Base-by-base conservation (phyloP, 2,888 invertebrate species). In the Erynnis tages region DNA sequence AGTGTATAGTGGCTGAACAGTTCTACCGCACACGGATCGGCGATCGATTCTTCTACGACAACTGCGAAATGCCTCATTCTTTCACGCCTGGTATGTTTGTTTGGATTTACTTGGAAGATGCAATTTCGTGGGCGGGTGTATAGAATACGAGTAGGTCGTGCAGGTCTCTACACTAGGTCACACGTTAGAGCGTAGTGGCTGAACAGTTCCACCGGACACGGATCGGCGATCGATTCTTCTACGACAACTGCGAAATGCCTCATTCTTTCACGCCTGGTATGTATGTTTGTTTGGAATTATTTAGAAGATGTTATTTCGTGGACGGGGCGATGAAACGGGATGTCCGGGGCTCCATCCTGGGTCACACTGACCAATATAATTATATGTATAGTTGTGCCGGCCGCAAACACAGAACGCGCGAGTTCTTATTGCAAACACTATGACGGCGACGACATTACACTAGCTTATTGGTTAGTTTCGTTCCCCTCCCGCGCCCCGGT, bases 161-260 rank as follows among this genome's bases (percentile, higher is more conserved):
- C 91, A 92, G 2, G 96, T 94, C 8, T 93, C 96, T 0, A 87
- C 96, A 25, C 91, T 95, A 0, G 97, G 98, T 0, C 96, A 96
- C 44, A 97, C 97, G 0, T 96, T 97, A 96, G 53, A 97, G 97
- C 73, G 94, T 98, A 56, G 87, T 97, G 8, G 94, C 94, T 0
- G 95, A 95, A 73, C 97, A 97, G 84, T 97, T 97, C 85, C 94
- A 93, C 73, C 90, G 95, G 63, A 94, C 96, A 2, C 92, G 97
- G 67, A 93, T 93, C 1, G 97, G 96, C 0, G 97, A 98, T 80
- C 90, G 97, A 53, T 97, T 92, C 82, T 97, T 96, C 91, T 97
- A 93, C 67, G 95, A 95, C 70, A 91, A 93, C 63, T 91, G 92
- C 0, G 91, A 93, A 62, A 90, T 91, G 67, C 78, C 91, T 5